phyloP scores from a whole-genome alignment of 2,113 vertebrate species.

The Ameiurus melas region DNA sequence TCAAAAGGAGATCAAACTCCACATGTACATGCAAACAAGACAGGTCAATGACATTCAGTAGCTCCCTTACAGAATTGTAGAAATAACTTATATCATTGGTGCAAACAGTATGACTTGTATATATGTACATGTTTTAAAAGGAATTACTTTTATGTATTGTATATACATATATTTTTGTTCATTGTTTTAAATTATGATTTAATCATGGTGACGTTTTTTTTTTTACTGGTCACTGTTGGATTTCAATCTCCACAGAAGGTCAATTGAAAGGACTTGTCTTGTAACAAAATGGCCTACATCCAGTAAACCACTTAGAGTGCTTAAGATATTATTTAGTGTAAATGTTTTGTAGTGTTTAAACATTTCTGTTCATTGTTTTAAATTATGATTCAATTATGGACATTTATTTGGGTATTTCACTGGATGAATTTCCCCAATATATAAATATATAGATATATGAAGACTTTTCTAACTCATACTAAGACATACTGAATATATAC shows the following conservation, averaged over 20 bases:
- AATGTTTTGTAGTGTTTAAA: not conserved
- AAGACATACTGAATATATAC: not conserved
- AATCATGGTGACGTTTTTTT: not conserved
- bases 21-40: not conserved
- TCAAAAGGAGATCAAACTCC: not conserved
- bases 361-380: not conserved
- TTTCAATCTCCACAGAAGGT: not conserved
- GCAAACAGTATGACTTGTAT: not conserved
- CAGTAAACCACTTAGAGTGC: not conserved
- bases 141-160: not conserved
- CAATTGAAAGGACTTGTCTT: not conserved
- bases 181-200: not conserved
- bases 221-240: not conserved
- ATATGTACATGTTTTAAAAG: not conserved
- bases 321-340: not conserved
- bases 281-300: not conserved
- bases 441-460: not conserved
- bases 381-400: not conserved
- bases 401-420: conserved; percentile 14
- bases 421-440: not conserved
- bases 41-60: not conserved
- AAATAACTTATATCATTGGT: not conserved
- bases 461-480: not conserved
- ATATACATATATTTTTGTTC: not conserved
- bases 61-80: not conserved